phyloP scores from a whole-genome alignment of 2,888 invertebrate species.

The Theretra japonica region DNA sequence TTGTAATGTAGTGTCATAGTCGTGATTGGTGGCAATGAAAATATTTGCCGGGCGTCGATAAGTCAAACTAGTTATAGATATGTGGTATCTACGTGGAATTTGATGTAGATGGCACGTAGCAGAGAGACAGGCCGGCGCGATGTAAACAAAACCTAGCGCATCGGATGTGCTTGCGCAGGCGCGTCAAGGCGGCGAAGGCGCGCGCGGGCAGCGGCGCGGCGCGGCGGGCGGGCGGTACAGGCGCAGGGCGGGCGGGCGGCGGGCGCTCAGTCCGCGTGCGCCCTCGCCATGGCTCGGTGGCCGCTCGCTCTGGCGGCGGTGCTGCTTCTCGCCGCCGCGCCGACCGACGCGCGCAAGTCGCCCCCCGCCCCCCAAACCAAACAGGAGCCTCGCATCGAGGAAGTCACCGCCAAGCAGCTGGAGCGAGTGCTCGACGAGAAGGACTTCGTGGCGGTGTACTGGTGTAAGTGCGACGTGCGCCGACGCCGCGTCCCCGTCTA shows the following conservation, averaged over 20 bases:
- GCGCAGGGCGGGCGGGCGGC: conserved; percentile 61
- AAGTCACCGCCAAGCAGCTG: conserved; percentile 96
- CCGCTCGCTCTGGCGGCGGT: conserved; percentile 78
- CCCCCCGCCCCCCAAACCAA: conserved; percentile 63
- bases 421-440: conserved; percentile 95
- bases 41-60: background rate
- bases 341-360: conserved; percentile 79
- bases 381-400: conserved; percentile 93
- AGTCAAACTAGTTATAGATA: conserved; percentile 11
- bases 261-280: conserved; percentile 79
- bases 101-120: conserved; percentile 17
- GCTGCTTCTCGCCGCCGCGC: conserved; percentile 83
- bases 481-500: conserved; percentile 58
- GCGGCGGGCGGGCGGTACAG: conserved; percentile 55
- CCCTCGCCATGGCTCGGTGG: conserved; percentile 83
- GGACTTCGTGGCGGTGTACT: conserved; percentile 97
- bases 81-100: background rate
- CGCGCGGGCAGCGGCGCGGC: conserved; percentile 47
- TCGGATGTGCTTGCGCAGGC: conserved; percentile 50
- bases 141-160: conserved; percentile 56
- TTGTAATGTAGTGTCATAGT: background rate
- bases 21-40: background rate
- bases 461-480: conserved; percentile 91
- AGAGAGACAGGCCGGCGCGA: conserved; percentile 44
- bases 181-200: conserved; percentile 46